phyloP scores from a whole-genome alignment of 2,113 vertebrate species.

The Campylomormyrus tamandua region DNA sequence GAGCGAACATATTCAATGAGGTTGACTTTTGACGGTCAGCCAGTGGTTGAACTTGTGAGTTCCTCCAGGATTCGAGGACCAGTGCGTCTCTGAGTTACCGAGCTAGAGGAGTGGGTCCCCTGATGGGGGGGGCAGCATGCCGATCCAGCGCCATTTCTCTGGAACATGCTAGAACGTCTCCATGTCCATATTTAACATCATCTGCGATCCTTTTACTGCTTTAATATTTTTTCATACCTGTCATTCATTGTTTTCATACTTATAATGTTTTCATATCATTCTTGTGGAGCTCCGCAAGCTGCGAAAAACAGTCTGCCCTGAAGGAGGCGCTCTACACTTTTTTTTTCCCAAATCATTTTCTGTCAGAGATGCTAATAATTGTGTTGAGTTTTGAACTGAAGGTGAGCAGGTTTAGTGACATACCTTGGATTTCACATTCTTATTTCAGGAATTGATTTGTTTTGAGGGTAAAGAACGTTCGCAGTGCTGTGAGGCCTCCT shows the following conservation, averaged over 20 bases:
- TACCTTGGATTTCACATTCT: background rate
- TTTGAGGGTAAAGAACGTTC: background rate
- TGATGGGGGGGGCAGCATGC: background rate
- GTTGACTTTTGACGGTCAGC: background rate
- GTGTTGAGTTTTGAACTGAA: background rate
- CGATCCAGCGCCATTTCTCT: background rate
- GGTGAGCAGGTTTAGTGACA: background rate
- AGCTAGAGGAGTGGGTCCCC: background rate
- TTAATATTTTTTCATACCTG: background rate
- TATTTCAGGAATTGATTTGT: background rate
- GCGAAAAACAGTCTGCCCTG: constrained; percentile 3
- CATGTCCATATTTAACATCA: background rate
- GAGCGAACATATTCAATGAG: background rate
- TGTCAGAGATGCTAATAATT: background rate
- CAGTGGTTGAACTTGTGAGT: background rate
- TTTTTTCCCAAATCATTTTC: background rate
- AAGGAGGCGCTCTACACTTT: constrained; percentile 35
- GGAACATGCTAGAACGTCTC: background rate
- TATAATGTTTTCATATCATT: background rate
- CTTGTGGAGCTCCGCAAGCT: background rate
- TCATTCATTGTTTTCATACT: background rate
- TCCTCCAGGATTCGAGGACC: background rate
- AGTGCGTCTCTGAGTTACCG: background rate
- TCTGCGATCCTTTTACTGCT: background rate
- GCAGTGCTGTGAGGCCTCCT: background rate